Conservation (phyloP, 1,140 invertebrate genomes). For the Phocides pigmalion region DNA sequence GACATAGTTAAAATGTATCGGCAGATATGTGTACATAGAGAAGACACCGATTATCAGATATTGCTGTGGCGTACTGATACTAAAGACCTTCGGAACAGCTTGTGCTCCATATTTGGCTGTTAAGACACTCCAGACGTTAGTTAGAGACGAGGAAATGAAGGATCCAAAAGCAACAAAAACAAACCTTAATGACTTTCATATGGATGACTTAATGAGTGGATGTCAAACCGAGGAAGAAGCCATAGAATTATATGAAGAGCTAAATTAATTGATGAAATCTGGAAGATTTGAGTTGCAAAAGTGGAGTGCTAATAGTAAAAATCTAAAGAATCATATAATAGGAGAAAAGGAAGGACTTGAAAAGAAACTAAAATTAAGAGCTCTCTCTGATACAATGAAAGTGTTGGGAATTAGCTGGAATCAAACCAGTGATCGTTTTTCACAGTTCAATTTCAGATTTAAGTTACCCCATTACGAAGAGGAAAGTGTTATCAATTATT, state of each 20-base stretch:
- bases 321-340: constrained; percentile 23
- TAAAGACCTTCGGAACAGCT: constrained; percentile 57
- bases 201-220: constrained; percentile 57
- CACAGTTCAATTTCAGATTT: constrained; percentile 28
- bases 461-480: constrained; percentile 46
- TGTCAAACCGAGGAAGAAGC: constrained; percentile 42
- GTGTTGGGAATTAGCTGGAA: constrained; percentile 46
- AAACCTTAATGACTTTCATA: constrained; percentile 48
- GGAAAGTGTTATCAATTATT: constrained; percentile 44
- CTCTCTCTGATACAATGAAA: constrained; percentile 36
- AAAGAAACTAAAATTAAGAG: constrained; percentile 27
- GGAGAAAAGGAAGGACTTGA: neutral
- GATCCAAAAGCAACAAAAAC: constrained; percentile 38
- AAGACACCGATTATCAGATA: constrained; percentile 53
- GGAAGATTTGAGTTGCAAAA: constrained; percentile 47
- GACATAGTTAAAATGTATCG: constrained; percentile 75
- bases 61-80: constrained; percentile 62
- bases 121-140: constrained; percentile 53
- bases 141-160: constrained; percentile 42
- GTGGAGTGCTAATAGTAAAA: constrained; percentile 41
- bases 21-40: constrained; percentile 46
- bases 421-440: constrained; percentile 38
- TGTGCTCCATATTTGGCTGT: constrained; percentile 51
- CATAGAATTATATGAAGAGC: constrained; percentile 11
- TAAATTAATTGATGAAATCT: constrained; percentile 26